Base-by-base conservation (phyloP, 2,888 invertebrate genomes). In the Pyrgus malvae region DNA sequence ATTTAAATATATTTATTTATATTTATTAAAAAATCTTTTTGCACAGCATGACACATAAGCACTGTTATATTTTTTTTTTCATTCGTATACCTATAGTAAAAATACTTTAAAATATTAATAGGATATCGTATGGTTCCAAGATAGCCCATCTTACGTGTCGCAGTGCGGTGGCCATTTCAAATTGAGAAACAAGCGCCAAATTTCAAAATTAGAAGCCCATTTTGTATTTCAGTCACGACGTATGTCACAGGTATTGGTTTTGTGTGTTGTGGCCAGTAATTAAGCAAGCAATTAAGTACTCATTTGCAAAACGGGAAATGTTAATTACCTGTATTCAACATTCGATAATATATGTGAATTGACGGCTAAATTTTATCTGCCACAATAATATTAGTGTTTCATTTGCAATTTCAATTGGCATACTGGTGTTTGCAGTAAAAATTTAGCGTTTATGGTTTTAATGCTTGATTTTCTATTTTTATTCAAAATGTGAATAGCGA, bases 241-340 rank as follows among this genome's bases (percentile, higher is more conserved):
- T 31, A 50, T 56, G 62, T 65, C 58, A 59, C 59, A 58, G 61
- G 57, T 63, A 66, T 69, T 59, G 68, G 64, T 65, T 66, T 72
- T 68, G 70, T 68, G 71, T 71, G 67, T 69, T 67, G 70, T 59
- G 72, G 70, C 57, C 64, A 61, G 66, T 69, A 76, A 80, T 80
- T 78, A 74, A 70, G 68, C 74, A 72, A 69, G 72, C 76, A 76
- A 81, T 81, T 76, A 73, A 70, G 66, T 64, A 61, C 59, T 63
- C 65, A 62, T 66, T 69, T 66, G 64, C 56, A 55, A 53, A 64
- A 58, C 54, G 55, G 57, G 51, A 29, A 58, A 48, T 46, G 58
- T 45, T 56, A 53, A 55, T 64, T 62, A 60, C 21, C 40, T 9
- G 8, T 9, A 12, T 25, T 25, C 7, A 41, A 21, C 12, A 14